Percentiles rank a stretch among this genome's conserved stretches.
phyloP scores from a whole-genome alignment of 2,888 invertebrate genomes.

The Achlya flavicornis region DNA sequence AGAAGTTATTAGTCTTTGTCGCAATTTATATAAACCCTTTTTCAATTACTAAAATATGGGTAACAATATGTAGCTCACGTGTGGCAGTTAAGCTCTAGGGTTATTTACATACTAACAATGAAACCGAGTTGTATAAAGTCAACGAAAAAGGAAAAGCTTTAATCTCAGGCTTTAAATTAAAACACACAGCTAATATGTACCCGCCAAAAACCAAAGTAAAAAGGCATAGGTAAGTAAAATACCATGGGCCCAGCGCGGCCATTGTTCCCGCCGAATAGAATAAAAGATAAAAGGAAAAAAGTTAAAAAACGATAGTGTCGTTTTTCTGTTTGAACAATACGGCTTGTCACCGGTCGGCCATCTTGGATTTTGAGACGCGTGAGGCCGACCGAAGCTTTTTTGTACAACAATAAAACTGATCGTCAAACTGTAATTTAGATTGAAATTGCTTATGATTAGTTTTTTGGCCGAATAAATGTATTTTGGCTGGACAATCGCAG shows the following conservation, averaged over 20 bases:
- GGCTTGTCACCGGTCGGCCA: constrained; percentile 78
- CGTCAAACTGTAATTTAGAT: constrained; percentile 14
- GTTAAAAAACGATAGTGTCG: constrained; percentile 76
- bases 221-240: constrained; percentile 75
- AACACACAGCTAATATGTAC: constrained; percentile 48
- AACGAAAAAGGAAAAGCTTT: constrained; percentile 22
- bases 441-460: not conserved
- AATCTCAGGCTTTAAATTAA: constrained; percentile 34
- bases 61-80: not conserved
- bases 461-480: not conserved
- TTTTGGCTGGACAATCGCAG: not conserved
- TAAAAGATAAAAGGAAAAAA: constrained; percentile 69
- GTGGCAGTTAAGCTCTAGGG: not conserved
- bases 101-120: not conserved
- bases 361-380: constrained; percentile 62
- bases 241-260: constrained; percentile 72
- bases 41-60: not conserved
- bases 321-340: constrained; percentile 81
- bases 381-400: constrained; percentile 41
- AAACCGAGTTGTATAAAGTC: constrained; percentile 1
- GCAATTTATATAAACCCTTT: not conserved
- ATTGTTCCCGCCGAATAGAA: constrained; percentile 67
- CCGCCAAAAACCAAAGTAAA: constrained; percentile 58
- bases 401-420: constrained; percentile 12
- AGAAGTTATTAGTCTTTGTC: constrained; percentile 9